Evolutionary conservation across 2,888 invertebrate species (phyloP), one percentile per base, ranked within the genome.

Genomic region (Catocala sponsa): DNA sequence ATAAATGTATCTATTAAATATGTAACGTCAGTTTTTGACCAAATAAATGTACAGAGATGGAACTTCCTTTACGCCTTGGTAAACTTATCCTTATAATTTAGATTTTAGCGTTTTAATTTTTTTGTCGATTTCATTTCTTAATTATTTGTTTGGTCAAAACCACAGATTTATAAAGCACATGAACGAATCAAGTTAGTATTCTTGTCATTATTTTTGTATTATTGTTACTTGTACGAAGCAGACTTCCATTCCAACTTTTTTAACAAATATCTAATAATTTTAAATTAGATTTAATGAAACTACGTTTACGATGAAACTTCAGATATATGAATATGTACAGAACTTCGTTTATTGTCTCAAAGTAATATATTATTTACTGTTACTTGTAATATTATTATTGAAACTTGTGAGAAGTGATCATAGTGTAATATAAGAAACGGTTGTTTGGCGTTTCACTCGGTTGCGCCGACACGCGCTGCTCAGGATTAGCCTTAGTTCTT

Each of bases 211-310:
- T 68, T 46, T 68, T 72, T 63, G 61, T 25, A 25, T 63, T 67
- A 66, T 63, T 65, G 33, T 70, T 70, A 76, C 59, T 74, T 66
- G 55, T 68, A 71, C 55, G 53, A 68, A 66, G 51, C 63, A 76
- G 66, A 78, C 72, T 78, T 79, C 71, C 80, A 79, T 80, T 81
- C 80, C 82, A 76, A 65, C 61, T 68, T 25, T 25, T 67, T 68
- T 63, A 66, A 59, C 55, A 44, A 49, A 55, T 67, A 66, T 50
- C 59, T 59, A 61, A 65, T 71, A 57, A 68, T 44, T 44, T 41
- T 59, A 73, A 58, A 58, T 55, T 78, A 72, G 63, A 52, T 57
- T 67, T 32, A 56, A 58, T 57, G 50, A 15, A 49, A 61, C 35
- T 59, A 64, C 12, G 46, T 53, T 65, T 65, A 69, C 59, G 42